phyloP scores from a whole-genome alignment of 92 coral and sea anemone genomes.

The Diadumene lineata region DNA sequence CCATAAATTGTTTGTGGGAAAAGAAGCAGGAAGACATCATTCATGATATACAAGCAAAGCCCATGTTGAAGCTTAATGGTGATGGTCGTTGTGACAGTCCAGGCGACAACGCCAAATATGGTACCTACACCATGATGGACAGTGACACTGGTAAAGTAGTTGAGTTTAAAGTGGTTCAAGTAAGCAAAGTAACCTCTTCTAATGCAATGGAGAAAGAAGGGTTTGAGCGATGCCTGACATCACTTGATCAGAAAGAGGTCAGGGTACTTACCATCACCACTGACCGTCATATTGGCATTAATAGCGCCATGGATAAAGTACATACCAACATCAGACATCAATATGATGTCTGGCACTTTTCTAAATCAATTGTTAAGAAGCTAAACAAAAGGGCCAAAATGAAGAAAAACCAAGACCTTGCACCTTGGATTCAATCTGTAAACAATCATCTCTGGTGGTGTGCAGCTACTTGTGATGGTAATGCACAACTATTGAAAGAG shows the following conservation, averaged over 20 bases:
- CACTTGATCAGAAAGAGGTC: slow-evolving; percentile 10
- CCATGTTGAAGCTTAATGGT: slow-evolving; percentile 49
- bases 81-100: slow-evolving; percentile 75
- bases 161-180: slow-evolving; percentile 53
- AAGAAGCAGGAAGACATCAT: slow-evolving; percentile 13
- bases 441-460: slow-evolving; percentile 69
- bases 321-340: slow-evolving; percentile 41
- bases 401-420: slow-evolving; percentile 33
- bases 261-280: slow-evolving; percentile 26
- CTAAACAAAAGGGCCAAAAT: slow-evolving; percentile 45
- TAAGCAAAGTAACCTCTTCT: slow-evolving; percentile 52
- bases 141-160: slow-evolving; percentile 41
- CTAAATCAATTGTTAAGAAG: slow-evolving; percentile 55
- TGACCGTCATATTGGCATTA: slow-evolving; percentile 50
- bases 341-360: slow-evolving; percentile 66
- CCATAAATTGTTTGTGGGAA: slow-evolving; percentile 23
- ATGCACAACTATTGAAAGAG: slow-evolving; percentile 40
- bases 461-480: slow-evolving; percentile 46
- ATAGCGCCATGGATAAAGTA: slow-evolving; percentile 43
- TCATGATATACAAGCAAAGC: slow-evolving; percentile 29
- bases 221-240: slow-evolving; percentile 33
- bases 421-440: slow-evolving; percentile 55
- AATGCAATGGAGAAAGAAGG: slow-evolving; percentile 69
- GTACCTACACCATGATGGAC: slow-evolving; percentile 66
- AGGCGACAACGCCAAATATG: slow-evolving; percentile 69